Percentiles rank a stretch among this genome's conserved stretches.
phyloP scores from a whole-genome alignment of 2,888 invertebrate species.

The Morpho achilles region DNA sequence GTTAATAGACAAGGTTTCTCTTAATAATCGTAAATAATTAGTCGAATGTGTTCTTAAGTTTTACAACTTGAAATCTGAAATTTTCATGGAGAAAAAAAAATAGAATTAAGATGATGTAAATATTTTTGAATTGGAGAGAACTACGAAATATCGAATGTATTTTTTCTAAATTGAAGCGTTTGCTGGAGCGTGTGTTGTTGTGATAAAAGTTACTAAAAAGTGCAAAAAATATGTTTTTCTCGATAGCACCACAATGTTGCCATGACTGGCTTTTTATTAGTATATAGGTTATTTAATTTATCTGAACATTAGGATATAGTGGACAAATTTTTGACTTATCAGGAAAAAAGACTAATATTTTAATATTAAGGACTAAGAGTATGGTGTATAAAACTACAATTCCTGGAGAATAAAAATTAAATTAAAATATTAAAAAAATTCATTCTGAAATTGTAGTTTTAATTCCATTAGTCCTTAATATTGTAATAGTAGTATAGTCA shows the following conservation, averaged over 20 bases:
- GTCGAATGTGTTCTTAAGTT: conserved; percentile 27
- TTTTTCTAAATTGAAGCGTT: conserved; percentile 43
- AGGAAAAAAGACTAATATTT: conserved; percentile 7
- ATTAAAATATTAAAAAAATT: neutral
- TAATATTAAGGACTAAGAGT: conserved; percentile 1
- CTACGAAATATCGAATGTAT: conserved; percentile 36
- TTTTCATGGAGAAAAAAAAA: conserved; percentile 27
- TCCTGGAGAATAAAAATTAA: too few relatives aligned
- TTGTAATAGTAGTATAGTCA: conserved; percentile 19
- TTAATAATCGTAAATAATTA: conserved; percentile 20
- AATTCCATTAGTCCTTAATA: neutral
- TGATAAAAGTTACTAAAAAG: conserved; percentile 33
- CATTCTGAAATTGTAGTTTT: too few relatives aligned
- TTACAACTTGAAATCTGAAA: conserved; percentile 26
- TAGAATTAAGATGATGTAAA: conserved; percentile 47
- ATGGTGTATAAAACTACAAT: too few relatives aligned
- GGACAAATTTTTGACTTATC: conserved; percentile 15
- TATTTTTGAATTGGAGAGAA: conserved; percentile 36
- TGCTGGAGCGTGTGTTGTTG: conserved; percentile 40
- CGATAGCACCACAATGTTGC: conserved; percentile 43
- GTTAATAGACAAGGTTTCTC: conserved; percentile 19
- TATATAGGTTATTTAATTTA: conserved; percentile 30
- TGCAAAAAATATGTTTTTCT: conserved; percentile 47
- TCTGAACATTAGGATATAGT: conserved; percentile 22
- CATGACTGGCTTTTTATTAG: conserved; percentile 31